Evolutionary conservation across 2,797 vertebrate species (phyloP).

Genomic region (Takifugu rubripes): DNA sequence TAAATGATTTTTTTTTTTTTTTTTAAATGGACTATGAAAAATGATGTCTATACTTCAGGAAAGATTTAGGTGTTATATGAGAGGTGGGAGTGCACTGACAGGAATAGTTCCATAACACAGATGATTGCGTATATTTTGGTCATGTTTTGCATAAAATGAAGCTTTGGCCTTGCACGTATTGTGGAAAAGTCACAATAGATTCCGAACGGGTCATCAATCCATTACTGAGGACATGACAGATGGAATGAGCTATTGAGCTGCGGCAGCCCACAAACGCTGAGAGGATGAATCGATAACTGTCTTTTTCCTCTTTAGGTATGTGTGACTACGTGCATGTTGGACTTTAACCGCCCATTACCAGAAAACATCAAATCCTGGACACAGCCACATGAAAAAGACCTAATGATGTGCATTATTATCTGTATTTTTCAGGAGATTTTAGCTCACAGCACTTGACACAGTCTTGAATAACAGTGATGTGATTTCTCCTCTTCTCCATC

Average conservation of each 20-base stretch:
- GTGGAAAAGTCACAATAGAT: constrained; percentile 5
- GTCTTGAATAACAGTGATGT: constrained; percentile 45
- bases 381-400: constrained; percentile 11
- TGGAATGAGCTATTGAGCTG: constrained; percentile 47
- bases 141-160: background rate
- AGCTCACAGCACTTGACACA: constrained; percentile 8
- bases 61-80: no score
- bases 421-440: constrained; percentile 18
- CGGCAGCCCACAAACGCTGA: constrained; percentile 18
- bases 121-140: no score
- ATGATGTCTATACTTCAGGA: no score
- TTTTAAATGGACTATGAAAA: no score
- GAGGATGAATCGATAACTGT: constrained; percentile 31
- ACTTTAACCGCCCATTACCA: constrained; percentile 12
- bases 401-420: constrained; percentile 37
- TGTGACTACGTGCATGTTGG: background rate
- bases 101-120: no score
- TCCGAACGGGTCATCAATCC: background rate
- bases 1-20: background rate
- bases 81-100: no score
- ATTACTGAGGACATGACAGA: constrained; percentile 32
- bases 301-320: constrained; percentile 5
- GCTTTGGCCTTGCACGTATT: background rate
- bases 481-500: constrained; percentile 25
- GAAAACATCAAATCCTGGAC: constrained; percentile 9